A percentile compares a stretch with the other conserved stretches of the same genome.
Evolutionary conservation across 2,113 vertebrate species (phyloP).

Genomic region (Hassar affinis): DNA sequence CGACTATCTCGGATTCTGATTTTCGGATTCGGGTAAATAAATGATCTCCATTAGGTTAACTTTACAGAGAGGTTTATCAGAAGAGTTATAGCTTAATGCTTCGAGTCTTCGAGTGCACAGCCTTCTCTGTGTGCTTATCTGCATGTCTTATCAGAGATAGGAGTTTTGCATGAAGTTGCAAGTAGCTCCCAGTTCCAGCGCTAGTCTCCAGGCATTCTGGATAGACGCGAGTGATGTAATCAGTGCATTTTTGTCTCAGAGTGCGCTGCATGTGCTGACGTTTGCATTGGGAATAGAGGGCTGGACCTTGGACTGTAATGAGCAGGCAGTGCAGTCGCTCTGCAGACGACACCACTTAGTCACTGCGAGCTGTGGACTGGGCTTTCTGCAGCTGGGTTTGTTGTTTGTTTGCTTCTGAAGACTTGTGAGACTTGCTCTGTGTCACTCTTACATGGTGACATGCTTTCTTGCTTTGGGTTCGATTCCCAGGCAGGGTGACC

Average conservation of each 20-base stretch:
- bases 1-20: neutral
- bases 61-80: neutral
- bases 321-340: neutral
- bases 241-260: neutral
- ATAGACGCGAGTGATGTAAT: neutral
- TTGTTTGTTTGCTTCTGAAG: slow-evolving; percentile 20
- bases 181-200: neutral
- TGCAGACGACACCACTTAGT: neutral
- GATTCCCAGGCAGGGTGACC: no score
- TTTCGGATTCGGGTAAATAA: neutral
- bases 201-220: neutral
- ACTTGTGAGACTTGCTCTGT: neutral
- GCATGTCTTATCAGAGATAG: slow-evolving; percentile 14
- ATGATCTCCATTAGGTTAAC: neutral
- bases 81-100: neutral
- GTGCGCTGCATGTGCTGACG: neutral
- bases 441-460: neutral
- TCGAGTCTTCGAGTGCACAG: neutral
- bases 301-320: slow-evolving; percentile 4
- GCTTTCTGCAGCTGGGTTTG: neutral
- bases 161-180: neutral
- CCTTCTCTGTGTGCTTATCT: slow-evolving; percentile 10
- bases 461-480: no score
- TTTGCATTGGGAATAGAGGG: slow-evolving; percentile 7
- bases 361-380: neutral